Evolutionary conservation across 2,113 vertebrate species (phyloP).

Genomic region (Leucosticte australis): DNA sequence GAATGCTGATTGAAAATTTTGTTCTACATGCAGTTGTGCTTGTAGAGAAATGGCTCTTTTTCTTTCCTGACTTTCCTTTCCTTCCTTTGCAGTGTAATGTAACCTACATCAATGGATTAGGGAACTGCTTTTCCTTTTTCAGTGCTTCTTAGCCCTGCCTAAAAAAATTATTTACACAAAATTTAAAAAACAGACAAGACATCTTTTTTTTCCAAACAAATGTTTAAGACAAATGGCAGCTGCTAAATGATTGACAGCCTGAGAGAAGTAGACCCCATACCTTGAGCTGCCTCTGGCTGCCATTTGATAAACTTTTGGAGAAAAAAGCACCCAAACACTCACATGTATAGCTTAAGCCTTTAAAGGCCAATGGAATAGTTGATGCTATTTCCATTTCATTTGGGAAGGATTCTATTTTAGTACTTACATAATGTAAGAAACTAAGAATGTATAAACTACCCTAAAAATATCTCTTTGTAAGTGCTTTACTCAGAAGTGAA

Average conservation of each 20-base stretch:
- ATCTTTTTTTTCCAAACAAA: constrained; percentile 2
- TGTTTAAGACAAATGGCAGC: background rate
- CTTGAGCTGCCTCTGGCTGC: background rate
- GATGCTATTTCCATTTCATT: background rate
- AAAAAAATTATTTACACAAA: constrained; percentile 40
- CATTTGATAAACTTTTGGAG: background rate
- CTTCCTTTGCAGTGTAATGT: background rate
- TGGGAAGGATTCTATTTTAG: background rate
- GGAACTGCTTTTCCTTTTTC: constrained; percentile 20
- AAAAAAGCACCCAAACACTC: background rate
- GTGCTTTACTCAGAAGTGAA: background rate
- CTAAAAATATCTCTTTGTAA: background rate
- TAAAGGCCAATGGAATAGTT: background rate
- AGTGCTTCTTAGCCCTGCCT: constrained; percentile 18
- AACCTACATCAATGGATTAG: background rate
- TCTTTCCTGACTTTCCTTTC: background rate
- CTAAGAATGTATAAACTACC: background rate
- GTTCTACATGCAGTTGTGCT: background rate
- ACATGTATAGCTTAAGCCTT: background rate
- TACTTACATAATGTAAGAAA: background rate
- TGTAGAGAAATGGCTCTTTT: background rate
- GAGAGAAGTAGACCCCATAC: background rate
- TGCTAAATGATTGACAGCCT: background rate
- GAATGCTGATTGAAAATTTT: background rate
- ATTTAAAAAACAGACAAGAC: constrained; percentile 48